These are phyloP conservation scores for Drosophila eohydei DNA, from an alignment of 2,888 invertebrate genomes.

Conservation along the genomic window DNA sequence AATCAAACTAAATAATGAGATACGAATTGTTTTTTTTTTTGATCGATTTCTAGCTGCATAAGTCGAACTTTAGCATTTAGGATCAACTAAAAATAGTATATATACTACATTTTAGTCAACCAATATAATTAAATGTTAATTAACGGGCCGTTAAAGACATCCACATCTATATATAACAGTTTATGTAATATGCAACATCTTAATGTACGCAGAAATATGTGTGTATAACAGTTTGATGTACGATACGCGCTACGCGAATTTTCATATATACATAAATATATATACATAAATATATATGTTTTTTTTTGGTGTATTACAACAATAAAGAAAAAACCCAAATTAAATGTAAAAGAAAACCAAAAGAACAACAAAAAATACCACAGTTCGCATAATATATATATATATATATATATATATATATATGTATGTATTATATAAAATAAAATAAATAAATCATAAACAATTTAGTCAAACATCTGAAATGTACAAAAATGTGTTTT, in stretches of 20 bases:
- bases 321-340: constrained; percentile 1
- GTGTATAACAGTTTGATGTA: constrained; percentile 18
- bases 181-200: constrained; percentile 11
- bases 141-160: constrained; percentile 42
- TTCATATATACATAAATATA: constrained; percentile 9
- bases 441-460: constrained; percentile 74
- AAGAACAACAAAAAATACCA: constrained; percentile 35
- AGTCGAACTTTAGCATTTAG: constrained; percentile 65
- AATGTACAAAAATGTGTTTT: constrained; percentile 34
- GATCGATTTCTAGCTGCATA: constrained; percentile 61
- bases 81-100: constrained; percentile 42
- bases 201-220: constrained; percentile 2
- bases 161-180: constrained; percentile 12
- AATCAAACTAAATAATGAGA: constrained; percentile 39
- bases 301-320: constrained; percentile 29
- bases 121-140: constrained; percentile 50
- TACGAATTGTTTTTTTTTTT: constrained; percentile 55
- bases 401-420: constrained; percentile 26
- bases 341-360: constrained; percentile 32
- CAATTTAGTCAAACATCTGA: constrained; percentile 76
- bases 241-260: constrained; percentile 14
- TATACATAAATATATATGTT: constrained; percentile 2
- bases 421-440: constrained; percentile 16
- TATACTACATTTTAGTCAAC: constrained; percentile 45
- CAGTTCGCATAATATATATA: constrained; percentile 45